Evolutionary conservation across 2,113 vertebrate species (phyloP), one percentile per base, ranked within the genome.

Genomic region (Erpornis zantholeuca): DNA sequence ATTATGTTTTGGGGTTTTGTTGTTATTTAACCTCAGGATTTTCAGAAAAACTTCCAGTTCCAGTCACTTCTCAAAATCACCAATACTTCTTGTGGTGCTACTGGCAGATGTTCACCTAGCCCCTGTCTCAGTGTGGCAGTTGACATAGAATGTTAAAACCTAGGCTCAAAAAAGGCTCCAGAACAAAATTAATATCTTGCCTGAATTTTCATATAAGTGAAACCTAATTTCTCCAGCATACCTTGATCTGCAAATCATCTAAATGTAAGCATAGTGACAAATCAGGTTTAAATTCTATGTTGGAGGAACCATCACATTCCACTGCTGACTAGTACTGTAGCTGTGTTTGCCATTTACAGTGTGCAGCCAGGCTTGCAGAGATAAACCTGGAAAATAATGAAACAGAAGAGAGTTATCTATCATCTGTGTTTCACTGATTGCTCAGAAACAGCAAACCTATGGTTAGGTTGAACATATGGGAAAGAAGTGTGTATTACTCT

Each of bases 371-470:
- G 56, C 72, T 83, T 90, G 79, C 64, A 90, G 56, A 68, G 79
- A 90, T 82, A 86, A 92, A 79, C 25, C n/a, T 73, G 38, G 75
- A 72, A 94, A 93, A 92, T 70, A 84, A 91, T 56, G 90, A 73
- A 89, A 7, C 7, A 68, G 68, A 76, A 60, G 45, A 49, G 61
- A 64, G 22, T 82, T 94, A 60, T 76, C 50, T 87, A 15, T 85
- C 70, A 72, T 69, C 75, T 88, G 45, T 77, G 78, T 85, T 88
- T 83, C 82, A 70, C 0, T 90, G 82, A 59, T 88, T 92, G 63
- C 70, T 52, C 82, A 69, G 56, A 63, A 83, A 44, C 11, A 92
- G 20, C 29, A 83, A 91, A 28, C 11, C 53, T 49, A 18, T 88
- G 38, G 36, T 78, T 73, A 64, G 80, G 53, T 2, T 50, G 66